Evolutionary conservation across 2,797 vertebrate species (phyloP).

Genomic region (Setipinna tenuifilis): DNA sequence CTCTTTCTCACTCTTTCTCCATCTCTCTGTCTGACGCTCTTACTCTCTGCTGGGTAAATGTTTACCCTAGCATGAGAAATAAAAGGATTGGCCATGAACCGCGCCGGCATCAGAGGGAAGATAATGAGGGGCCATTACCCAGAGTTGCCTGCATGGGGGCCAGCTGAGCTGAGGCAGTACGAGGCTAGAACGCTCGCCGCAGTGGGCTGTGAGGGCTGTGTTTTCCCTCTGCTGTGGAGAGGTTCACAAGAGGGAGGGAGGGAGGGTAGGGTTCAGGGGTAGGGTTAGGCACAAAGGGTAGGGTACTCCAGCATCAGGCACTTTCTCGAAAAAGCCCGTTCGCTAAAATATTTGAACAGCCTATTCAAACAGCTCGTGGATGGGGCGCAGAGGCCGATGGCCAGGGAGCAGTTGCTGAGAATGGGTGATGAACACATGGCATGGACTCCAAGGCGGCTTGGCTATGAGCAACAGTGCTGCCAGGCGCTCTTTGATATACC

Average conservation of each 20-base stretch:
- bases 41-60: slow-evolving; percentile 12
- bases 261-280: neutral
- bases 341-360: slow-evolving; percentile 87
- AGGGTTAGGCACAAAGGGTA: neutral
- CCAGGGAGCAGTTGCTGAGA: slow-evolving; percentile 85
- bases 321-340: slow-evolving; percentile 60
- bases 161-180: neutral
- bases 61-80: slow-evolving; percentile 16
- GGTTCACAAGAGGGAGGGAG: neutral
- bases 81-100: slow-evolving; percentile 1
- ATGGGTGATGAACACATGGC: slow-evolving; percentile 80
- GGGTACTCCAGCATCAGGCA: neutral
- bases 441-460: slow-evolving; percentile 65
- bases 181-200: neutral
- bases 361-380: slow-evolving; percentile 85
- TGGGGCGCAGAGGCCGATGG: slow-evolving; percentile 69
- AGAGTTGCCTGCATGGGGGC: neutral
- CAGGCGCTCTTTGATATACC: slow-evolving; percentile 84
- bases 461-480: slow-evolving; percentile 72
- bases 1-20: slow-evolving; percentile 10
- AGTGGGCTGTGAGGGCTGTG: neutral
- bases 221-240: neutral
- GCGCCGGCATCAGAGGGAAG: neutral
- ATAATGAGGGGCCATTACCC: slow-evolving; percentile 26
- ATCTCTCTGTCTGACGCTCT: neutral